Evolutionary conservation across 2,797 vertebrate genomes (phyloP).

Genomic region (Pogonophryne albipinna): DNA sequence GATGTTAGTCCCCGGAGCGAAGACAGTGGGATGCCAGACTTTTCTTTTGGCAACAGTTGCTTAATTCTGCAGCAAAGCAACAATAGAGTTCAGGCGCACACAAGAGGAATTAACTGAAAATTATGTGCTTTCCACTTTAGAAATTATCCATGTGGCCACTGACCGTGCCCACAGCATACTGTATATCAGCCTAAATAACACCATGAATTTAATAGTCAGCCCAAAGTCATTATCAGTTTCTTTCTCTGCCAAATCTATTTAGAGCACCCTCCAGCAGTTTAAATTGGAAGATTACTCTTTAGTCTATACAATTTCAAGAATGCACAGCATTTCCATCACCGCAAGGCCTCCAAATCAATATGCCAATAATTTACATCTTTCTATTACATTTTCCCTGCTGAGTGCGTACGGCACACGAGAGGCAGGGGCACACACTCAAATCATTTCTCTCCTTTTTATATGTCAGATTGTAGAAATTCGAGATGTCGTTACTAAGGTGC

Average conservation of each 20-base stretch:
- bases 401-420: conserved; percentile 15
- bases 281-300: conserved; percentile 80
- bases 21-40: conserved; percentile 15
- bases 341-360: conserved; percentile 74
- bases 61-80: conserved; percentile 29
- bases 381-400: conserved; percentile 46
- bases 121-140: conserved; percentile 46
- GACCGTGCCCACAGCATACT: conserved; percentile 38
- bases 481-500: conserved; percentile 13
- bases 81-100: conserved; percentile 40
- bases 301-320: conserved; percentile 73
- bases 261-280: conserved; percentile 59
- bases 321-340: conserved; percentile 66
- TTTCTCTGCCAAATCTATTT: conserved; percentile 67
- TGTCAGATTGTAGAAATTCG: conserved; percentile 1
- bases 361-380: conserved; percentile 70
- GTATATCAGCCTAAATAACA: conserved; percentile 53
- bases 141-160: conserved; percentile 49
- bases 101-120: conserved; percentile 44
- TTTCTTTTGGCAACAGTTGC: conserved; percentile 30
- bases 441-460: neutral
- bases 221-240: conserved; percentile 66
- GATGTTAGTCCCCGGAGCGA: conserved; percentile 35
- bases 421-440: neutral
- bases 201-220: conserved; percentile 48